A percentile compares a stretch with the other conserved stretches of the same genome.
Conservation (phyloP, 2,888 invertebrate genomes). For the Metacarcinus magister region DNA sequence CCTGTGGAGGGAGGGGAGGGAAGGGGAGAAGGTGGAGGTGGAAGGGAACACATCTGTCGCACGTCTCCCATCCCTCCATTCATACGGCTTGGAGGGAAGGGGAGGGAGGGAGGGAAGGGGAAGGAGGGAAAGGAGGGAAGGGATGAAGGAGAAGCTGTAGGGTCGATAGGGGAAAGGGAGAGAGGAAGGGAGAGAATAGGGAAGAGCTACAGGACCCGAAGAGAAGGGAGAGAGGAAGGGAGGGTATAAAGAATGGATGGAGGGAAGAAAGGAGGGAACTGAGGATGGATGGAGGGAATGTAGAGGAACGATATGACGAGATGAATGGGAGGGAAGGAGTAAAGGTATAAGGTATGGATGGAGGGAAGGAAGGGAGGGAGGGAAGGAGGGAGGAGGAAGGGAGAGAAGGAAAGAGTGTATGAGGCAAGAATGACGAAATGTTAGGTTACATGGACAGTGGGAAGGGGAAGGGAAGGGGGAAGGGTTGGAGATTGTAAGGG, state of each 20-base stretch:
- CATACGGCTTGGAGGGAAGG: not conserved
- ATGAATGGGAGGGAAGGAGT: not conserved
- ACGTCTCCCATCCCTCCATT: not conserved
- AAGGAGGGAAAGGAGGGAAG: not conserved
- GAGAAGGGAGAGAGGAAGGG: not conserved
- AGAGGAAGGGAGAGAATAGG: not conserved
- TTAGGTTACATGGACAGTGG: not conserved
- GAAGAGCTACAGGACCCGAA: not conserved
- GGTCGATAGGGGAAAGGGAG: not conserved
- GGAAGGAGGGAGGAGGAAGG: not conserved
- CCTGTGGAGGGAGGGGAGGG: not conserved
- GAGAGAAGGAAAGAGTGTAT: not conserved
- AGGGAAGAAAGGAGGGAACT: not conserved
- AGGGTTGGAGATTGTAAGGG: too few species aligned
- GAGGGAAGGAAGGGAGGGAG: not conserved
- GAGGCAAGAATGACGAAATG: not conserved
- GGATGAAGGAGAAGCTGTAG: not conserved
- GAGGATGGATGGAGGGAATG: not conserved
- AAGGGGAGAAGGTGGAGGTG: not conserved
- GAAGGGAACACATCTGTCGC: not conserved
- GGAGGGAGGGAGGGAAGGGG: too few species aligned
- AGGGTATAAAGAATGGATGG: not conserved
- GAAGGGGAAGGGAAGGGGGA: not conserved
- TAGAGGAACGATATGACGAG: not conserved
- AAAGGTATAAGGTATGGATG: not conserved